Base-by-base conservation (phyloP, 2,113 vertebrate species). In the Sorex araneus region DNA sequence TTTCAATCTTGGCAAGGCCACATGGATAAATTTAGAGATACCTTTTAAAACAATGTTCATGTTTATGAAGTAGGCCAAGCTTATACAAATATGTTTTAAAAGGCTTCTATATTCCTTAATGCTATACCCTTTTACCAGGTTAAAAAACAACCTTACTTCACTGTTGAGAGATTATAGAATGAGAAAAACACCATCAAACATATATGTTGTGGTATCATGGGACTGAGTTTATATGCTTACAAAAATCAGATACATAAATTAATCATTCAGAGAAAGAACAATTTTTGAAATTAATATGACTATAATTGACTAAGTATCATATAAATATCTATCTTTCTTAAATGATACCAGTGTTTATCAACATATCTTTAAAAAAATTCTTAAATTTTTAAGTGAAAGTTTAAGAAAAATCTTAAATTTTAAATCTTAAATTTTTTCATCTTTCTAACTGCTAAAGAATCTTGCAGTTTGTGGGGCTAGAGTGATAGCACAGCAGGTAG, bases 131-230 rank as follows among this genome's bases (percentile, higher is more conserved):
- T 83, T 87, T 10, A 50, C 47, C 47, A 50, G 47, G 47, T 12
- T 50, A 50, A 79, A 3, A 89, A 57, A 63, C 34, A 78, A 34
- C 73, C 73, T 91, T 67, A 76, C 93, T 94, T 89, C 83, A 79
- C 60, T 81, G 45, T 28, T 84, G 47, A 43, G 19, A 69, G 23
- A 1, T 75, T 90, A 50, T 8, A 45, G 45, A 63, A 34, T 19
- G 15, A 74, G 34, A 73, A 69, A 94, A 91, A 93, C 66, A 76
- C 79, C 47, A 34, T 69, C 11, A 93, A 47, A 60, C 25, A 76
- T 34, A 79, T 69, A 6, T 87, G 54, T 63, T 40, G 19, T 28
- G 27, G 66, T 75, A 70, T 74, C 34, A 18, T 63, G 36, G 6
- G 18, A 82, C 32, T 88, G 30, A 64, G 47, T 84, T 90, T 64